Base-by-base conservation (phyloP, 1,140 invertebrate genomes). In the Patella vulgata region DNA sequence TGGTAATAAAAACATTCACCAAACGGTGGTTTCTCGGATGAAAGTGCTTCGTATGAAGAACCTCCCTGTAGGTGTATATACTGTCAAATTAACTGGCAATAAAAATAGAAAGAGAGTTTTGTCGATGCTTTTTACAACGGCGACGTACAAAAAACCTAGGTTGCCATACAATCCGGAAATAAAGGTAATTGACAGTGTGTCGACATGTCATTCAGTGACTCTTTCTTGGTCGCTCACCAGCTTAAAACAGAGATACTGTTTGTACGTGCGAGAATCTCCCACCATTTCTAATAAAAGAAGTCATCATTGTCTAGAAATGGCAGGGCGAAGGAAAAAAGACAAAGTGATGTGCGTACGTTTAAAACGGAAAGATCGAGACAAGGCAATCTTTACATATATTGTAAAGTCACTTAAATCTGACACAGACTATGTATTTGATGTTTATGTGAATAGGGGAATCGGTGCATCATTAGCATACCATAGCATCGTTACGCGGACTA, bases 221-320 rank as follows among this genome's bases (percentile, higher is more conserved):
- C 57, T 84, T 0, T 70, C 73, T 4, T 84, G 81, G 81, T 61
- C 70, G 51, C 70, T 68, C 9, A 64, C 71, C 1, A 68, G 74
- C 19, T 71, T 76, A 14, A 73, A 75, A 46, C 78, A 80, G n/a
- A 73, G 61, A 19, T 84, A 81, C 51, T 84, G 82, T 64, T 54
- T 84, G n/a, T 81, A 82, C 48, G 59, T 72, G 48, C 73, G 74
- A 43, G 68, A 64, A 71, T 63, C 53, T 39, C 60, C 46, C 36
- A 46, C 50, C 30, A 51, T 44, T 39, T 50, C 46, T 28, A 64
- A 48, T 17, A 33, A 55, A 19, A 71, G 66, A n/a, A 51, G 30
- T 27, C 68, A 51, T 53, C 69, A 62, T 56, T 70, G 56, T 58
- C 31, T 59, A 1, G 51, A 48, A 25, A 33, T 56, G 9, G 59